Conservation (phyloP, 1,140 invertebrate species). For the Drosophila santomea region DNA sequence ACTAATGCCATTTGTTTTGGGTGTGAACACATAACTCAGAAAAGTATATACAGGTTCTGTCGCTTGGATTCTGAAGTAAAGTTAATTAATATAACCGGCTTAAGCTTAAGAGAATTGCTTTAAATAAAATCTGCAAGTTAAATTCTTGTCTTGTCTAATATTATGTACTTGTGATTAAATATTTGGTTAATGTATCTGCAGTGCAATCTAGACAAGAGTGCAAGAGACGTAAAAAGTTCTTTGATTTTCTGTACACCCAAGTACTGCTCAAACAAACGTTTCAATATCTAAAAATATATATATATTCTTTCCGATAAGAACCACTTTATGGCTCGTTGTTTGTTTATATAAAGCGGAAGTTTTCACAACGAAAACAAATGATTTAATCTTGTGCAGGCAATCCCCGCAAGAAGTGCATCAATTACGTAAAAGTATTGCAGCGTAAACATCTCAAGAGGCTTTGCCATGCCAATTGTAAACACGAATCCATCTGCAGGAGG, state of each 20-base stretch:
- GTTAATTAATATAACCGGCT: not conserved
- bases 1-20: slow-evolving; percentile 7
- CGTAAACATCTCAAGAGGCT: slow-evolving; percentile 21
- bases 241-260: not conserved
- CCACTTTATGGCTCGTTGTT: slow-evolving; percentile 2
- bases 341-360: slow-evolving; percentile 4
- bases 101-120: not conserved
- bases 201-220: not conserved
- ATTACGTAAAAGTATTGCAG: slow-evolving; percentile 21
- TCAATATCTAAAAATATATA: not conserved
- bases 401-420: slow-evolving; percentile 18
- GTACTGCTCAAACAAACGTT: not conserved
- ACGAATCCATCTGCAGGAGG: not conserved
- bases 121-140: not conserved
- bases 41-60: not conserved
- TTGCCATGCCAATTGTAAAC: slow-evolving; percentile 22
- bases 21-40: not conserved
- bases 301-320: not conserved
- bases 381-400: not conserved
- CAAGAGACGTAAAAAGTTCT: not conserved
- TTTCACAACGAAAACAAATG: slow-evolving; percentile 12
- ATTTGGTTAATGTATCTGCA: slow-evolving; percentile 2
- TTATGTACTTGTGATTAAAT: not conserved
- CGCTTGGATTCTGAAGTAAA: slow-evolving; percentile 4
- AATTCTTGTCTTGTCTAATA: not conserved